Conservation (phyloP, 2,888 invertebrate genomes). For the Volucella inanis region DNA sequence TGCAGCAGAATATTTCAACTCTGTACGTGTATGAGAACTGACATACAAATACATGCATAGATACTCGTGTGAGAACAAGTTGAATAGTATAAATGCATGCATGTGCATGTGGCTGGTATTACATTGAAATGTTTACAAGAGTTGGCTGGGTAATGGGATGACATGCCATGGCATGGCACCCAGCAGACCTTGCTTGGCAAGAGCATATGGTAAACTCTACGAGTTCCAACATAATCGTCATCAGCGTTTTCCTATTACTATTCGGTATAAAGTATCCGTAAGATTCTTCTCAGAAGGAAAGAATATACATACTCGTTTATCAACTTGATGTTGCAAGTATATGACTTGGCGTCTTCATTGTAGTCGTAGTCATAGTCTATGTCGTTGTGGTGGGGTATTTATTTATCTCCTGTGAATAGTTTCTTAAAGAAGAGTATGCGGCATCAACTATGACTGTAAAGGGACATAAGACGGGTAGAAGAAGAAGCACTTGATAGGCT, state of each 20-base stretch:
- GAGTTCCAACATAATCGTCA: constrained; percentile 26
- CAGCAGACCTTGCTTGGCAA: constrained; percentile 46
- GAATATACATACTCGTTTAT: constrained; percentile 3
- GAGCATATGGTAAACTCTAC: constrained; percentile 21
- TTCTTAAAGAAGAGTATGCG: constrained; percentile 28
- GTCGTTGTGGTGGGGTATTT: constrained; percentile 36
- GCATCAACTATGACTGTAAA: constrained; percentile 2
- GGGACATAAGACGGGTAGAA: background rate
- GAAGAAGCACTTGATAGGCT: constrained; percentile 61
- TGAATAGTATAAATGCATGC: constrained; percentile 6
- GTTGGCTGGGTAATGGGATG: constrained; percentile 15
- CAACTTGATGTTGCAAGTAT: constrained; percentile 52
- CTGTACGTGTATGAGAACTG: background rate
- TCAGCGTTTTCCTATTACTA: constrained; percentile 47
- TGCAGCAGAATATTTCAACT: constrained; percentile 32
- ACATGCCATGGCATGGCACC: constrained; percentile 2
- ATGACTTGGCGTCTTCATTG: constrained; percentile 29
- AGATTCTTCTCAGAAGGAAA: constrained; percentile 38
- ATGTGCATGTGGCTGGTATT: constrained; percentile 44
- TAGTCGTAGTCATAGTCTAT: constrained; percentile 6
- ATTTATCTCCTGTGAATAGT: constrained; percentile 42
- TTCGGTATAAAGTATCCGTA: constrained; percentile 10
- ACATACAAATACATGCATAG: background rate
- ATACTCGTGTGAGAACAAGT: background rate
- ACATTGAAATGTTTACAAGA: constrained; percentile 60